A percentile compares a stretch with the other conserved stretches of the same genome.
Evolutionary conservation across 1,140 invertebrate genomes (phyloP).

Genomic region (Diprion similis): DNA sequence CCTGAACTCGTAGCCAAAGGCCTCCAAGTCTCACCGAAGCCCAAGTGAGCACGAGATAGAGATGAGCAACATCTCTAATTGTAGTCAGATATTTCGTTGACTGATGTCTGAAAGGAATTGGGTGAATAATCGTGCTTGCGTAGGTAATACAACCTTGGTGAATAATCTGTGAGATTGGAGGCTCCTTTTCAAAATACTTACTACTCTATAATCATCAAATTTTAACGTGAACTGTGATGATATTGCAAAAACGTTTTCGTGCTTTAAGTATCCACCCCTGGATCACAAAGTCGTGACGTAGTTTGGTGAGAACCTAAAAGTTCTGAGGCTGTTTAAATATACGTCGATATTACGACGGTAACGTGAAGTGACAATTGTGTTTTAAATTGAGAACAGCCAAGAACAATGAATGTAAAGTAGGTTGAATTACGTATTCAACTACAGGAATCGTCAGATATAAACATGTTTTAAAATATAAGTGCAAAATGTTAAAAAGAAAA

Average conservation of each 20-base stretch:
- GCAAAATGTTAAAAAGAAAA: no score
- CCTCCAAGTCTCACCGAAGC: slow-evolving; percentile 36
- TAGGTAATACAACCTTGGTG: not conserved
- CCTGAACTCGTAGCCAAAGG: slow-evolving; percentile 56
- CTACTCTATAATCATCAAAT: not conserved
- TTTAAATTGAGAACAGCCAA: not conserved
- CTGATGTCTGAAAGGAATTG: not conserved
- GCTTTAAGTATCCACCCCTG: no score
- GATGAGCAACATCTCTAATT: slow-evolving; percentile 46
- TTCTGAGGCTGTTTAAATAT: no score
- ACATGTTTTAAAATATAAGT: no score
- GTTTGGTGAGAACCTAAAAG: no score
- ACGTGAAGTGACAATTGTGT: not conserved
- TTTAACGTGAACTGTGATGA: not conserved
- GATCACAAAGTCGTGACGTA: no score
- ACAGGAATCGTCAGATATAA: not conserved
- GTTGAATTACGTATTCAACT: not conserved
- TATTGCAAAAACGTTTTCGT: not conserved
- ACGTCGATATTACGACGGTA: no score
- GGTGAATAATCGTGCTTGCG: not conserved
- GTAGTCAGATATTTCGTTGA: slow-evolving; percentile 22
- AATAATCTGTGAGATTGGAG: not conserved
- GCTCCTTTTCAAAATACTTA: not conserved
- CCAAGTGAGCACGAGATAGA: slow-evolving; percentile 44
- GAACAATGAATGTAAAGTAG: not conserved